A percentile compares a stretch with the other conserved stretches of the same genome.
These are phyloP conservation scores for Bombus impatiens DNA, from an alignment of 1,140 invertebrate genomes.

Conservation along the genomic window DNA sequence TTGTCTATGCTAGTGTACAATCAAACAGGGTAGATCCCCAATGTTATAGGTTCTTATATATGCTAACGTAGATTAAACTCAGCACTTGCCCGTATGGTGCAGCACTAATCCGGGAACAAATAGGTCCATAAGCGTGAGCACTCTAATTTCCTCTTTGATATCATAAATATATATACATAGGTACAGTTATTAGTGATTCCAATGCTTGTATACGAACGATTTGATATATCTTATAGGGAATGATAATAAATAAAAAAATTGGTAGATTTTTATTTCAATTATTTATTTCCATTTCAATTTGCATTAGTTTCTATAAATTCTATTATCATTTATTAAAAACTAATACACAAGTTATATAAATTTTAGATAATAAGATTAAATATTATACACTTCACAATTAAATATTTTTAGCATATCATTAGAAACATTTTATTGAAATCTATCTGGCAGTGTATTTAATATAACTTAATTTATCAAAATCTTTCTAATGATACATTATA, in stretches of 20 bases:
- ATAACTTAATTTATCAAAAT: neutral
- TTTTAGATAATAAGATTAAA: neutral
- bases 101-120: too few relatives aligned
- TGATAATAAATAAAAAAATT: neutral
- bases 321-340: neutral
- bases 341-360: neutral
- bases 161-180: neutral
- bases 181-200: neutral
- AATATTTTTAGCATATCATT: neutral
- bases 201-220: neutral
- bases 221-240: neutral
- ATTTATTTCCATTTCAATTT: neutral
- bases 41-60: too few relatives aligned
- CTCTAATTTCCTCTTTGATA: too few relatives aligned
- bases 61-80: too few relatives aligned
- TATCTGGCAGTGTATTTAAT: neutral
- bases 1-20: too few relatives aligned
- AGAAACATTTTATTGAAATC: neutral
- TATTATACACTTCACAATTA: neutral
- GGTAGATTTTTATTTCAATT: neutral
- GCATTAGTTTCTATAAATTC: neutral
- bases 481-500: neutral
- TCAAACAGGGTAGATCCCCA: too few relatives aligned
- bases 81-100: too few relatives aligned
- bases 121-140: too few relatives aligned